These are phyloP conservation scores for Rhodophaea formosa DNA, from an alignment of 2,888 invertebrate species.

Conservation along the genomic window DNA sequence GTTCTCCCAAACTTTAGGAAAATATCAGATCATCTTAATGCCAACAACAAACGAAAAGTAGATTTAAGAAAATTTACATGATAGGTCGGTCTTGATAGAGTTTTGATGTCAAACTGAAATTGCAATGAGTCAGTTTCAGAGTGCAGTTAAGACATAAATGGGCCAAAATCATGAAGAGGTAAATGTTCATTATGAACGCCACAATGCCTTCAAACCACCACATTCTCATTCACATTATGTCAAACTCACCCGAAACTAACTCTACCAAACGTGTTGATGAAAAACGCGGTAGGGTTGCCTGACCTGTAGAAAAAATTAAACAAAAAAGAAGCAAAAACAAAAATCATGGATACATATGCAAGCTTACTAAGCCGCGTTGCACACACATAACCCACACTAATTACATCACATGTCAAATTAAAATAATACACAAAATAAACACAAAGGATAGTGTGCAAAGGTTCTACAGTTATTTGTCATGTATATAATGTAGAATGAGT, in stretches of 20 bases:
- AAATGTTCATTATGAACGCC: slow-evolving; percentile 69
- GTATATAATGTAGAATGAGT: slow-evolving; percentile 27
- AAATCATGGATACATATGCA: slow-evolving; percentile 62
- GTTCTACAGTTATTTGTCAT: slow-evolving; percentile 41
- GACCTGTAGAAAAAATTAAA: slow-evolving; percentile 86
- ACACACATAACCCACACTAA: slow-evolving; percentile 60
- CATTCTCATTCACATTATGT: slow-evolving; percentile 75
- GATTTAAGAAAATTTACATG: background rate
- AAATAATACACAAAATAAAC: slow-evolving; percentile 39
- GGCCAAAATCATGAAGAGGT: slow-evolving; percentile 63
- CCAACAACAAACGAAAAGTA: background rate
- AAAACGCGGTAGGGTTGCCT: slow-evolving; percentile 85
- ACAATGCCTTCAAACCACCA: slow-evolving; percentile 79
- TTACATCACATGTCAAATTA: slow-evolving; percentile 41
- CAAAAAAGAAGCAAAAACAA: slow-evolving; percentile 73
- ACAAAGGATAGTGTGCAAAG: slow-evolving; percentile 33
- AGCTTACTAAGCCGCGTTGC: slow-evolving; percentile 59
- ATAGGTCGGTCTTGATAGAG: background rate
- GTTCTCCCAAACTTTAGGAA: background rate
- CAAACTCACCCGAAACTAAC: slow-evolving; percentile 88
- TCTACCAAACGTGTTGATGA: slow-evolving; percentile 86
- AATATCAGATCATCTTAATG: background rate
- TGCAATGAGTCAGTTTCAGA: slow-evolving; percentile 73
- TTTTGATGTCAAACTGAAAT: slow-evolving; percentile 35
- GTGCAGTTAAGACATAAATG: slow-evolving; percentile 76